These are phyloP conservation scores for Neopipo cinnamomea DNA, from an alignment of 2,113 vertebrate species.

Conservation along the genomic window DNA sequence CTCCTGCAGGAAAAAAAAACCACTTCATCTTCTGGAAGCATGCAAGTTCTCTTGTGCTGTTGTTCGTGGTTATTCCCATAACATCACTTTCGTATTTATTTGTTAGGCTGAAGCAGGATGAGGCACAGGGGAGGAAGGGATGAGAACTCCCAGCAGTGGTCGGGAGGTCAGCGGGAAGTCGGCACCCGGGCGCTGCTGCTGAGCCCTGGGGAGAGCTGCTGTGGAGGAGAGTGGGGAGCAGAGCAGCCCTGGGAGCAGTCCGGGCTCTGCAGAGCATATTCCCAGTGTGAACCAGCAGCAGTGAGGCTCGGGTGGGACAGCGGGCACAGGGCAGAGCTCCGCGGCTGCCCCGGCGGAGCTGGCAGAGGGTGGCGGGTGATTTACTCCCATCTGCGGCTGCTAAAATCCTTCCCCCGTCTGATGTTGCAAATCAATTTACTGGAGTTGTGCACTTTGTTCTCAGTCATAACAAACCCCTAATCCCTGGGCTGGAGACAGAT, in stretches of 20 bases:
- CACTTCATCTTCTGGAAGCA: neutral
- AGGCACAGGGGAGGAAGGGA: neutral
- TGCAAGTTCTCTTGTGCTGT: neutral
- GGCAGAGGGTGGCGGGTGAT: neutral
- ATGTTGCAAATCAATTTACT: neutral
- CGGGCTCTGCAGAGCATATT: neutral
- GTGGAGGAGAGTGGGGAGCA: neutral
- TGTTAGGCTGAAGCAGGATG: neutral
- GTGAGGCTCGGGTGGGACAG: neutral
- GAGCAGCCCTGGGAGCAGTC: accelerated
- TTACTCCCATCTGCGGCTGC: neutral
- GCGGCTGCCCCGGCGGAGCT: neutral
- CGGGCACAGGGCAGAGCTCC: neutral
- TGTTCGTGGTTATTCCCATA: neutral
- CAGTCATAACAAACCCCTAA: conserved; percentile 5
- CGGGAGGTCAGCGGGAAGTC: neutral
- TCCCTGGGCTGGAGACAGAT: conserved; percentile 28
- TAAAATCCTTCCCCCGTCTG: neutral
- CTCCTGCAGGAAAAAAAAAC: neutral
- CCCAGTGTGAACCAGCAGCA: neutral
- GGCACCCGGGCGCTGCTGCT: accelerated
- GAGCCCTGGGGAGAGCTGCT: neutral
- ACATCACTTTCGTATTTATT: neutral
- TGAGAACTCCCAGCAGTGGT: neutral
- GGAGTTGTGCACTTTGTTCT: conserved; percentile 39